phyloP scores from a whole-genome alignment of 2,797 vertebrate species.

The Cyclura pinguis region DNA sequence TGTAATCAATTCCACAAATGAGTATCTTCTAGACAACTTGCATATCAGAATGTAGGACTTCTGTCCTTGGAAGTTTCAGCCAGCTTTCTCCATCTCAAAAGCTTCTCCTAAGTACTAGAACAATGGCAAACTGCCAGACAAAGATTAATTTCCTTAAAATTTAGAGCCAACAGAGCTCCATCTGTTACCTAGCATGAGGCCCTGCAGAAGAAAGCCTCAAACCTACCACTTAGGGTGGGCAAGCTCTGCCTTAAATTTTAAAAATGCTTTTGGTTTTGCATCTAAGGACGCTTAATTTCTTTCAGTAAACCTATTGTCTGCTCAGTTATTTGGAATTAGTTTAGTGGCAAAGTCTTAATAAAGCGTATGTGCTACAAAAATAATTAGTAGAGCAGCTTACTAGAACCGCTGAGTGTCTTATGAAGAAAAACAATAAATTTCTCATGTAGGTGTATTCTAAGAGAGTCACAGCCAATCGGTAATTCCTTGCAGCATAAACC shows the following conservation, averaged over 20 bases:
- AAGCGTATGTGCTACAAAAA: constrained; percentile 5
- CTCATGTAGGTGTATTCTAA: background rate
- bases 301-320: constrained; percentile 5
- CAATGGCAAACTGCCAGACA: background rate
- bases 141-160: background rate
- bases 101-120: constrained; percentile 14
- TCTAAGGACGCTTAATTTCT: background rate
- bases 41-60: background rate
- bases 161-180: background rate
- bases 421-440: background rate
- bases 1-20: background rate
- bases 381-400: background rate
- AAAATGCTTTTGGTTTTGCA: constrained; percentile 48
- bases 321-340: background rate
- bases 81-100: constrained; percentile 10
- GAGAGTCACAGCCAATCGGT: background rate
- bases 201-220: constrained; percentile 30
- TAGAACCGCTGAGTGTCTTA: background rate
- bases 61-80: background rate
- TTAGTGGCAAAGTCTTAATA: background rate
- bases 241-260: constrained; percentile 16
- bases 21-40: background rate
- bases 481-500: background rate
- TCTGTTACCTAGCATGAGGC: background rate
- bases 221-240: constrained; percentile 14